Evolutionary conservation across 2,113 vertebrate genomes (phyloP).

Genomic region (Eudyptes chrysolophus): DNA sequence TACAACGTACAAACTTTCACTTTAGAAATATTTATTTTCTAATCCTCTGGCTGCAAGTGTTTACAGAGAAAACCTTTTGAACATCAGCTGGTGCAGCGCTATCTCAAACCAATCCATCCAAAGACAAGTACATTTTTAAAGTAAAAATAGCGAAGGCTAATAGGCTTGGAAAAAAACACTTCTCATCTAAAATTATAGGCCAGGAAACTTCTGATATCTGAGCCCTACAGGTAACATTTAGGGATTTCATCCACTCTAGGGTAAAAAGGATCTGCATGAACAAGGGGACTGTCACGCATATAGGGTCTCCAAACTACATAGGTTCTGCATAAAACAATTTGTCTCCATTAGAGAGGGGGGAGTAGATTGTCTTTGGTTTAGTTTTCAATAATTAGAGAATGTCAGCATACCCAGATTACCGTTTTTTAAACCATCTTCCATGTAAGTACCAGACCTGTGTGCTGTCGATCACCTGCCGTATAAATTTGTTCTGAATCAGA

Average conservation of each 20-base stretch:
- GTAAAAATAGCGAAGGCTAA: neutral
- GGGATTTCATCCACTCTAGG: neutral
- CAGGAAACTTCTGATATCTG: too few species aligned
- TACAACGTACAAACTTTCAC: neutral
- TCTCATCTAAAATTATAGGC: neutral
- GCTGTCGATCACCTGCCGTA: rapidly evolving
- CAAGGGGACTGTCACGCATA: too few species aligned
- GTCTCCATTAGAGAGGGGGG: neutral
- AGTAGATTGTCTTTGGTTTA: neutral
- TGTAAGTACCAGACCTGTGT: too few species aligned
- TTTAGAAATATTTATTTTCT: neutral
- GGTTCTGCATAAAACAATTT: neutral
- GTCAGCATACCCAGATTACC: neutral
- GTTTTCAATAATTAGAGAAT: neutral
- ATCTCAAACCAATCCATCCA: neutral
- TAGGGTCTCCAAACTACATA: too few species aligned
- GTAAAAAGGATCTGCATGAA: neutral
- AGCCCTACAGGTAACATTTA: rapidly evolving
- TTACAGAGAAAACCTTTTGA: neutral
- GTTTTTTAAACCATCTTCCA: neutral
- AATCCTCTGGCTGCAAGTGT: too few species aligned
- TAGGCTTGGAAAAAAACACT: neutral
- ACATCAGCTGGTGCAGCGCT: rapidly evolving
- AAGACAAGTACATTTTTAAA: neutral
- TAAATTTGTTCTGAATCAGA: too few species aligned